Percentiles rank a stretch among this genome's conserved stretches.
These are phyloP conservation scores for Rhamphomyia laevipes DNA, from an alignment of 2,888 invertebrate genomes.

Conservation along the genomic window DNA sequence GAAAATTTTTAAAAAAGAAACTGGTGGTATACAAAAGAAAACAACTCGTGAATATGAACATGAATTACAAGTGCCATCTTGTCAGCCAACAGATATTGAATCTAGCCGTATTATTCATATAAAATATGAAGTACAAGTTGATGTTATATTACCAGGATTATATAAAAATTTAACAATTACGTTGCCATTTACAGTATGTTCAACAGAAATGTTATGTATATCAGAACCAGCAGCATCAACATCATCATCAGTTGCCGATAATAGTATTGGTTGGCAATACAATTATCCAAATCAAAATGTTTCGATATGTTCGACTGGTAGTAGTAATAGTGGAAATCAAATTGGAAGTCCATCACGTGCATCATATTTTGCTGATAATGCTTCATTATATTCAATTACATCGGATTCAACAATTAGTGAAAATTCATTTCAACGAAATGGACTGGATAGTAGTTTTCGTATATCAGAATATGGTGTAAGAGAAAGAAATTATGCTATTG, in stretches of 20 bases:
- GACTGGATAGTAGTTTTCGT: constrained; percentile 27
- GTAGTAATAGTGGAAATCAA: constrained; percentile 1
- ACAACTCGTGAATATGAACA: constrained; percentile 35
- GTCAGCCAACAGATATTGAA: constrained; percentile 29
- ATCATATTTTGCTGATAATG: constrained; percentile 29
- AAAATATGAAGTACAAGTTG: constrained; percentile 31
- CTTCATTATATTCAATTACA: constrained; percentile 31
- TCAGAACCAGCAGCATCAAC: constrained; percentile 20
- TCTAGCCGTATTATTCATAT: constrained; percentile 29
- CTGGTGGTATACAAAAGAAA: constrained; percentile 34
- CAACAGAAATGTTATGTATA: constrained; percentile 19
- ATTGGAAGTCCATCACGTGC: constrained; percentile 32
- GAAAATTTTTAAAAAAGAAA: constrained; percentile 32
- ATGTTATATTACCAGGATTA: constrained; percentile 33
- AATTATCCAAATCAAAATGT: constrained; percentile 30
- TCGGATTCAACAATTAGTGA: constrained; percentile 28
- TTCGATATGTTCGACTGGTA: constrained; percentile 18
- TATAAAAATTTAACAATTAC: constrained; percentile 33
- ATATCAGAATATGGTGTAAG: constrained; percentile 17
- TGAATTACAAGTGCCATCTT: constrained; percentile 30
- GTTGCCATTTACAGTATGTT: constrained; percentile 30
- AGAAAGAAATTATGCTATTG: background rate
- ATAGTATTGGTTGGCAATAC: constrained; percentile 10
- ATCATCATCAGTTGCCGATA: constrained; percentile 15
- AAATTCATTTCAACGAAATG: constrained; percentile 24